Evolutionary conservation across 2,888 invertebrate species (phyloP).

Genomic region (Endotricha flammealis): DNA sequence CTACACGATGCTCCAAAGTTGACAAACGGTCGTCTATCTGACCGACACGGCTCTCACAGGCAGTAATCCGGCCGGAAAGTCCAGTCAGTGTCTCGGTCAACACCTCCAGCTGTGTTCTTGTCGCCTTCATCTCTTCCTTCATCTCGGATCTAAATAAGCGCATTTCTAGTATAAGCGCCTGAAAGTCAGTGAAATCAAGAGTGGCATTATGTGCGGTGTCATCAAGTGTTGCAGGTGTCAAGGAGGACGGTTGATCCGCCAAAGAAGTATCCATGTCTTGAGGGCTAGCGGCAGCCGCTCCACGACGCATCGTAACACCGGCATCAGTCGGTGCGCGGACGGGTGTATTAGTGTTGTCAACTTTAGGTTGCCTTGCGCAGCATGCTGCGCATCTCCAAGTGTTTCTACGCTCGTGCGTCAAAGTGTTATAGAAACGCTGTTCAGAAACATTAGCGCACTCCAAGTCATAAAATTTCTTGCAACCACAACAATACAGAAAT

Average conservation of each 20-base stretch:
- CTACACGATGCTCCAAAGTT: no score
- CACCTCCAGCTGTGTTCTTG: no score
- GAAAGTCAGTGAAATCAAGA: background rate
- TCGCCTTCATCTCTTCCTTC: no score
- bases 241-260: no score
- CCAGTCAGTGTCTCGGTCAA: no score
- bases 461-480: background rate
- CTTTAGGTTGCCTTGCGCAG: background rate
- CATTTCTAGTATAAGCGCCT: background rate
- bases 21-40: no score
- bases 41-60: no score
- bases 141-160: no score
- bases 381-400: background rate
- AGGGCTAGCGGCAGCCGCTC: background rate
- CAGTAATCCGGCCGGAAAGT: no score
- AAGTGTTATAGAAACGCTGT: background rate
- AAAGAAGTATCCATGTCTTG: no score
- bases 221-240: background rate
- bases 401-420: background rate
- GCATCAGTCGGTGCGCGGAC: background rate
- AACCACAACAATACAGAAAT: background rate
- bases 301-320: background rate
- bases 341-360: background rate
- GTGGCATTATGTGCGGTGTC: background rate
- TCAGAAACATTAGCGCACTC: background rate